phyloP scores from a whole-genome alignment of 1,140 invertebrate species.

The Drosophila pectinifera region DNA sequence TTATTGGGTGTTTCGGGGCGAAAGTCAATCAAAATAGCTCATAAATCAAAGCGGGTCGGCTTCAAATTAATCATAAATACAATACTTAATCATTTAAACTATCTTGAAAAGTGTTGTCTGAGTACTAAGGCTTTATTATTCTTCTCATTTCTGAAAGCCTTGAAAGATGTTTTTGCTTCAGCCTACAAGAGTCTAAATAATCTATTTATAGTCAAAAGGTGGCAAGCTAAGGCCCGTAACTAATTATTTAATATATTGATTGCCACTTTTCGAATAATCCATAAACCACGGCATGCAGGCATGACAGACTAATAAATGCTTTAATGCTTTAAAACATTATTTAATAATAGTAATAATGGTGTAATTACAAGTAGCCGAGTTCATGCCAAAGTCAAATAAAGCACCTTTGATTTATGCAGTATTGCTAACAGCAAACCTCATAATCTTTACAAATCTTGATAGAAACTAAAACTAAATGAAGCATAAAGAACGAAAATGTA shows the following conservation, averaged over 20 bases:
- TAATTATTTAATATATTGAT: neutral
- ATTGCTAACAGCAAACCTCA: no score
- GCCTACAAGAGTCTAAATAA: neutral
- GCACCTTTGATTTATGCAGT: neutral
- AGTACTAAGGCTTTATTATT: slow-evolving; percentile 1
- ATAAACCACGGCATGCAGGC: neutral
- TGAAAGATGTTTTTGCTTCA: no score
- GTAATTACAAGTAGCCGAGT: neutral
- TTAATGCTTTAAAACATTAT: neutral
- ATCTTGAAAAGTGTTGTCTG: neutral
- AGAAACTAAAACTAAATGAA: neutral
- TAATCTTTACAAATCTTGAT: neutral
- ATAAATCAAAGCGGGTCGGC: slow-evolving; percentile 16
- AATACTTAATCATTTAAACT: slow-evolving; percentile 3
- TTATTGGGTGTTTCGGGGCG: slow-evolving; percentile 13
- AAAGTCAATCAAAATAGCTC: slow-evolving; percentile 30
- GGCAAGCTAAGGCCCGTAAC: neutral
- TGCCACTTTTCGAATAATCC: neutral
- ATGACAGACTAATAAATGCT: neutral
- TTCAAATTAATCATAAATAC: slow-evolving; percentile 8
- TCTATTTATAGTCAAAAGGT: neutral
- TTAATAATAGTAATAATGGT: neutral
- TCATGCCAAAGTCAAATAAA: neutral
- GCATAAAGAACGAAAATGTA: neutral
- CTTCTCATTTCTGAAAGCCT: neutral